Evolutionary conservation across 2,888 invertebrate species (phyloP), one percentile per base, ranked within the genome.

Genomic region (Lepeophtheirus nordmannii): DNA sequence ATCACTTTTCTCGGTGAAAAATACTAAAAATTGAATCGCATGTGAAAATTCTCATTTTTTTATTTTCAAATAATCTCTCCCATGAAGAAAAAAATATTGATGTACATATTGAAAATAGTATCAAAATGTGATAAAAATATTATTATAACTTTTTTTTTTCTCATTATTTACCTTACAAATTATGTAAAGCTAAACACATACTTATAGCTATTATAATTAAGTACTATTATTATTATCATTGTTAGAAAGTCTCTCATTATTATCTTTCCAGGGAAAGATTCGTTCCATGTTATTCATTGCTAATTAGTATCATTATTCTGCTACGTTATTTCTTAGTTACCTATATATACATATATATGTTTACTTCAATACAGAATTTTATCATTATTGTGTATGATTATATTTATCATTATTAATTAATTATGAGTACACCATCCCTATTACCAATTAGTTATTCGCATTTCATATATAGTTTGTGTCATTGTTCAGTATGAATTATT

Each of bases 201-300:
- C 30, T 5, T 30, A 30, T 30, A 30, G 30, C 30, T 30, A 30
- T 30, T 30, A 30, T 30, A 30, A 2, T 30, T n/a, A n/a, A 30
- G 30, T 30, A 5, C 30, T 46, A 46, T 46, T 17, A 46, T 41
- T 11, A 11, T 11, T 14, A 17, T 46, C 14, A 17, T 5, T 46
- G 53, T 46, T 17, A 14, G 8, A 5, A 46, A 1, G 2, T 17
- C 53, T 17, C 8, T 46, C 53, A 46, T 17, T 8, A 46, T 46
- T 8, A 46, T 46, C 53, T 46, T 46, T 46, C 53, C 53, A 46
- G 53, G 53, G 53, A 46, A 46, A 46, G 53, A 46, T 46, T 30
- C 30, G 30, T 30, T 30, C 30, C 30, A 30, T 30, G 30, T 30
- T 8, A n/a, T 5, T 46, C 14, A 46, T 46, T 17, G n/a, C 53